phyloP scores from a whole-genome alignment of 2,888 invertebrate genomes.

The Polylopha cassiicola region DNA sequence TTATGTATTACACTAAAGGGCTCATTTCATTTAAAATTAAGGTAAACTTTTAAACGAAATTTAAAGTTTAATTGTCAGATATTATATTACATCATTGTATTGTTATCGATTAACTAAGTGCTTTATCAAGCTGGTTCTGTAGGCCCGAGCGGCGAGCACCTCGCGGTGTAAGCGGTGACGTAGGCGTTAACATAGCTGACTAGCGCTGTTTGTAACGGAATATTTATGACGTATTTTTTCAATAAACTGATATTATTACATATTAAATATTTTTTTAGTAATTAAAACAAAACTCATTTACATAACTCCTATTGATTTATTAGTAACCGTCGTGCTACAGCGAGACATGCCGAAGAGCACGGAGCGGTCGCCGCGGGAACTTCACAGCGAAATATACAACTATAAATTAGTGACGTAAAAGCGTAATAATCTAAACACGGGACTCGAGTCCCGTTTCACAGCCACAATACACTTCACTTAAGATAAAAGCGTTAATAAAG shows the following conservation, averaged over 20 bases:
- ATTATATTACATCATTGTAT: no score
- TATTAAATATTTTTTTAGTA: constrained; percentile 11
- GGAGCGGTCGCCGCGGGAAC: constrained; percentile 29
- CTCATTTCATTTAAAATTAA: constrained; percentile 17
- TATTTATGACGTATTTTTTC: constrained; percentile 35
- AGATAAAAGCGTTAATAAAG: constrained; percentile 63
- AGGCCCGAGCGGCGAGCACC: no score
- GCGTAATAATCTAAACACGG: constrained; percentile 65
- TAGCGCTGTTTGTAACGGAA: constrained; percentile 49
- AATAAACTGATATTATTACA: constrained; percentile 32
- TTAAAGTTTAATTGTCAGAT: no score
- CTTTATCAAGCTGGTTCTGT: no score
- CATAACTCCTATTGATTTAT: constrained; percentile 3
- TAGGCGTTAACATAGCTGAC: constrained; percentile 45
- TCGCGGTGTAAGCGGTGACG: constrained; percentile 27
- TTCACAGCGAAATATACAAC: constrained; percentile 37
- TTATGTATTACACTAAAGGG: constrained; percentile 20
- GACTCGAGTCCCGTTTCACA: constrained; percentile 65
- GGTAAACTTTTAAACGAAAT: no score
- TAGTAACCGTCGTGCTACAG: not conserved
- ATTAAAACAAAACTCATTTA: constrained; percentile 4
- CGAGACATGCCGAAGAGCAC: not conserved
- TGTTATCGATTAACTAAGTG: no score
- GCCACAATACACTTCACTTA: constrained; percentile 71
- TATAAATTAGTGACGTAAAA: constrained; percentile 70